Evolutionary conservation across 1,140 invertebrate species (phyloP), one percentile per base, ranked within the genome.

Genomic region (Leptestheria dahalacensis): DNA sequence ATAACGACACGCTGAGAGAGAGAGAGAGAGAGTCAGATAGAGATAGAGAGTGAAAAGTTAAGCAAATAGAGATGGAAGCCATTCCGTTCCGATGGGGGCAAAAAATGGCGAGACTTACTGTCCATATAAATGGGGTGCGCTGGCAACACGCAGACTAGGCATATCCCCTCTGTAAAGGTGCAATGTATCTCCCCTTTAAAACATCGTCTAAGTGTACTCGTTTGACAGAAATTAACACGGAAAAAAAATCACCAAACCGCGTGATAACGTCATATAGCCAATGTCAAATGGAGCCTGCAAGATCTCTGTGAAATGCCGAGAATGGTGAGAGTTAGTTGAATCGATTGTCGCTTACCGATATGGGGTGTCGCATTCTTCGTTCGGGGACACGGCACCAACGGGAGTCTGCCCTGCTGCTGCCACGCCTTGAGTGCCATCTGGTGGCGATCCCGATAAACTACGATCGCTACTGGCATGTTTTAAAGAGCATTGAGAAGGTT

Each of bases 401-500:
- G 28, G 26, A 20, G 26, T 20, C n/a, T 18, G 53, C 11, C 1
- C 26, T 29, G 11, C 28, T 25, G 24, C 25, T 20, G 11, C 20
- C 3, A 2, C 53, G 23, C 20, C 53, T 15, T 41, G 33, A 41
- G 6, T 41, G 6, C 33, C 33, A 83, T 83, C 61, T 86, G 73
- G 67, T 87, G 85, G 70, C 86, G 85, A 4, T 82, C 85, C 85
- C 0, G 83, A 83, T n/a, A 88, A 75, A 64, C 84, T 88, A 48
- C 86, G 78, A 71, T 88, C 85, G 64, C 33, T 66, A 63, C 41
- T 64, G 63, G 15, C 49, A 57, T 64, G 41, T 61, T 51, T 41
- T 24, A n/a, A 20, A 25, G 48, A 24, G 55, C 52, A 11, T 29
- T 60, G 26, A 18, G 55, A 57, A 18, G 33, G 67, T 41, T 66